phyloP scores from a whole-genome alignment of 2,113 vertebrate genomes.

The Pedionomus torquatus region DNA sequence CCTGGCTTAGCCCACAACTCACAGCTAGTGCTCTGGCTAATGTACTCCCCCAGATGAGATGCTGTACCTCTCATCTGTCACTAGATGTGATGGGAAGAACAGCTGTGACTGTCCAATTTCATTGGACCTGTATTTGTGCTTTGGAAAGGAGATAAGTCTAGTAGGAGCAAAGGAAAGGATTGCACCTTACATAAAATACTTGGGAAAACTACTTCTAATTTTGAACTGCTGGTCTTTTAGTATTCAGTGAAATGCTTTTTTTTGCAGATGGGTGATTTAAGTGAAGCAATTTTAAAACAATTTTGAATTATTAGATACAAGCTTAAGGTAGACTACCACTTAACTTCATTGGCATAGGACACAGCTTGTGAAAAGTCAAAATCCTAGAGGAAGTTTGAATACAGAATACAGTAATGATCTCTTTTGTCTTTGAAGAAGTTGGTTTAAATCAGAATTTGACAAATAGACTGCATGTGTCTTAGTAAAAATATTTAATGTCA shows the following conservation, averaged over 20 bases:
- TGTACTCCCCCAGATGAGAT: not conserved
- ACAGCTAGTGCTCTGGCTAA: not conserved
- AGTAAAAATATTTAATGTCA: not conserved
- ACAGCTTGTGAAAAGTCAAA: not conserved
- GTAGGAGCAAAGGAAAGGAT: not conserved
- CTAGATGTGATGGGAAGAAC: not conserved
- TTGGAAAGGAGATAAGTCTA: not conserved
- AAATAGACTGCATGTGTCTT: not conserved
- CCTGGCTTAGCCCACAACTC: not conserved
- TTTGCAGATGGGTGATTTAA: not conserved
- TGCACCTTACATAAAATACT: not conserved
- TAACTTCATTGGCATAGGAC: not conserved
- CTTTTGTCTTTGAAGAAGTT: not conserved
- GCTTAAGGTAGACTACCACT: not conserved
- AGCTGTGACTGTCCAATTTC: not conserved
- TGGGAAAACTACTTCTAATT: not conserved
- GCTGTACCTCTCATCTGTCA: not conserved
- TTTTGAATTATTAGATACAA: not conserved
- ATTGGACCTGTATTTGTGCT: not conserved
- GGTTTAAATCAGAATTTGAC: not conserved
- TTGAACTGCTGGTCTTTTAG: not conserved
- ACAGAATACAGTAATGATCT: not conserved
- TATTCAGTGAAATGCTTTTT: not conserved
- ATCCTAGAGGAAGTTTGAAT: not conserved
- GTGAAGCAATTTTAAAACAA: not conserved